Evolutionary conservation across 2,888 invertebrate species (phyloP).

Genomic region (Dilophus febrilis): DNA sequence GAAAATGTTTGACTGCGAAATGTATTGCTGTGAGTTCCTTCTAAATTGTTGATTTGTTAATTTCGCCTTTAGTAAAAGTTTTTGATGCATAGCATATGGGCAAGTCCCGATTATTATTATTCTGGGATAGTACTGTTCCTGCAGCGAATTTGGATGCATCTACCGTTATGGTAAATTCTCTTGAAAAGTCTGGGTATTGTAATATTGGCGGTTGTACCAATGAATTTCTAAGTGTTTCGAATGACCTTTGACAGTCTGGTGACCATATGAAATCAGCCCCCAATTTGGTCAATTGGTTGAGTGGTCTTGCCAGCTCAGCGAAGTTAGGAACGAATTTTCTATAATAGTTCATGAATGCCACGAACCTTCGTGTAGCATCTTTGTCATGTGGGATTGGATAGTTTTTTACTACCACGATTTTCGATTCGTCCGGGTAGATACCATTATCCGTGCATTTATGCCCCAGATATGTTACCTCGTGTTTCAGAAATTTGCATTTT

Average conservation of each 20-base stretch:
- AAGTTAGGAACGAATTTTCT: too few species aligned
- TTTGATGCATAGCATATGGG: conserved; percentile 9
- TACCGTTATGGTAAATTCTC: conserved; percentile 8
- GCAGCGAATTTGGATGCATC: conserved; percentile 10
- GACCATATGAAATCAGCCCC: conserved; percentile 6
- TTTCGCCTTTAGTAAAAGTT: conserved; percentile 14
- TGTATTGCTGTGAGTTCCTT: conserved; percentile 14
- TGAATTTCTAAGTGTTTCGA: conserved; percentile 6
- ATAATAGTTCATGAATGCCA: conserved; percentile 5
- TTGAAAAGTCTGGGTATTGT: conserved; percentile 8
- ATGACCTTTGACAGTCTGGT: conserved; percentile 7
- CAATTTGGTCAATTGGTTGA: conserved; percentile 1
- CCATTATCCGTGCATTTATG: too few species aligned
- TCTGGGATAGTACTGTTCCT: conserved; percentile 10
- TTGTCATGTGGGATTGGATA: neutral
- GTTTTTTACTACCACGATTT: too few species aligned
- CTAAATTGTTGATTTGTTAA: conserved; percentile 14
- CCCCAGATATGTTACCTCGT: neutral
- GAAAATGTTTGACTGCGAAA: conserved; percentile 13
- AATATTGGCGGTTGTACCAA: conserved; percentile 4
- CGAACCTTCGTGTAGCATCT: neutral
- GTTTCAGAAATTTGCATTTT: neutral
- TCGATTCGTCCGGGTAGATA: too few species aligned
- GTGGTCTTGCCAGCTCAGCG: conserved; percentile 1
- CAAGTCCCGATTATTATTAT: conserved; percentile 1